Percentiles rank a stretch among this genome's conserved stretches.
Conservation (phyloP, 2,888 invertebrate species). For the Euplexia lucipara region DNA sequence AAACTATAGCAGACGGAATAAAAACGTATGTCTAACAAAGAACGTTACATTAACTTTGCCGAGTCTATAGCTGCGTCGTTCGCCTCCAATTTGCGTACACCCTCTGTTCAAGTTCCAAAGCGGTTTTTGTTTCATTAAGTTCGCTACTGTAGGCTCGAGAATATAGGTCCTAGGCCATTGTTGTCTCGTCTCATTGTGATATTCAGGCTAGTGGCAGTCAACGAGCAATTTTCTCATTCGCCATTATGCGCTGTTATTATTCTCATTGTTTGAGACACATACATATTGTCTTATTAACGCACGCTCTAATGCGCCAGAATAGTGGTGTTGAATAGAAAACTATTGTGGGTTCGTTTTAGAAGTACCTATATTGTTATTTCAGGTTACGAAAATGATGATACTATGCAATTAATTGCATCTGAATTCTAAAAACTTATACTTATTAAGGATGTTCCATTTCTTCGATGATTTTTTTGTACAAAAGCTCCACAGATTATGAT, state of each 20-base stretch:
- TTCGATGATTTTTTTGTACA: not conserved
- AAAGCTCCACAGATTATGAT: not conserved
- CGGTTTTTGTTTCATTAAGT: constrained; percentile 86
- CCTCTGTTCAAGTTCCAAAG: constrained; percentile 81
- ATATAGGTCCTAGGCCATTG: constrained; percentile 85
- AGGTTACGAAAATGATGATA: constrained; percentile 32
- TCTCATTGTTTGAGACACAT: constrained; percentile 85
- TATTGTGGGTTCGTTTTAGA: constrained; percentile 48
- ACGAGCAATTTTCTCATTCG: constrained; percentile 89
- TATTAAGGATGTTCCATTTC: not conserved
- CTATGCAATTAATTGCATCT: not conserved
- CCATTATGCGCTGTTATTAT: constrained; percentile 86
- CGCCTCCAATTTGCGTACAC: constrained; percentile 78
- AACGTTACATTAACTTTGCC: constrained; percentile 57
- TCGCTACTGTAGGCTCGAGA: constrained; percentile 77
- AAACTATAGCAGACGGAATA: constrained; percentile 50
- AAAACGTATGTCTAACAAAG: constrained; percentile 59
- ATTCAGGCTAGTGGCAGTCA: constrained; percentile 81
- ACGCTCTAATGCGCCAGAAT: constrained; percentile 68
- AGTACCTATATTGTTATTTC: constrained; percentile 13
- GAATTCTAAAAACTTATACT: not conserved
- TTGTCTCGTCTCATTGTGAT: constrained; percentile 85
- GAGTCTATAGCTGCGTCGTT: constrained; percentile 60
- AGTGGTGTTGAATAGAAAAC: constrained; percentile 63
- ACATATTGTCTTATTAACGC: constrained; percentile 79